Evolutionary conservation across 2,797 vertebrate species (phyloP), one percentile per base, ranked within the genome.

Genomic region (Allobates femoralis): DNA sequence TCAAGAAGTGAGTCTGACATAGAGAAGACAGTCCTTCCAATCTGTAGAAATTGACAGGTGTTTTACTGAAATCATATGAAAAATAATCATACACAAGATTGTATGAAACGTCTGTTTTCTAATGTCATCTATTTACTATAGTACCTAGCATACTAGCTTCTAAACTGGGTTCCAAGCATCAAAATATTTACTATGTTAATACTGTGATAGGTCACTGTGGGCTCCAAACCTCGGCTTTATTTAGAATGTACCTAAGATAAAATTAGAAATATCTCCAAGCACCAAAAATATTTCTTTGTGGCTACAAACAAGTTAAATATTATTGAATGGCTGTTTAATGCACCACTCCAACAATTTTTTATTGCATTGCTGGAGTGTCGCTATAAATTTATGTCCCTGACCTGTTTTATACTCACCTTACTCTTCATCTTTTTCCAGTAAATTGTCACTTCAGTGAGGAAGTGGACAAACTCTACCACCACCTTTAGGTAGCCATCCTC

Each of bases 141-240:
- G 50, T 23, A 21, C 23, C 3, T n/a, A 23, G 19, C 26, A 71
- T 21, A 11, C 10, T 34, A 5, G 77, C 26, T 62, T 62, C 77
- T 79, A 79, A 60, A 18, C 15, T 60, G 15, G 77, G 23, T 37
- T 41, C 3, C 6, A 60, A 26, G 23, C 14, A 23, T 79, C 32
- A 79, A 15, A 79, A 62, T 79, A 79, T 79, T 79, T 79, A 26
- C 55, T 79, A 37, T 62, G 14, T 1, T n/a, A 41, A 79, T 60
- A 79, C 10, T 46, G 41, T 79, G 55, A 79, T 62, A 37, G 77
- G 34, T 62, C 2, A 41, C 60, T 64, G 51, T 58, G 66, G 19
- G 51, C 66, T 51, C 10, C 51, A 83, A 73, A 83, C 81, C 66
- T 73, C 81, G 73, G 67, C 30, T 34, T 53, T 30, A 83, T 73